phyloP scores from a whole-genome alignment of 2,113 vertebrate species.

The Chlamydotis undulata region DNA sequence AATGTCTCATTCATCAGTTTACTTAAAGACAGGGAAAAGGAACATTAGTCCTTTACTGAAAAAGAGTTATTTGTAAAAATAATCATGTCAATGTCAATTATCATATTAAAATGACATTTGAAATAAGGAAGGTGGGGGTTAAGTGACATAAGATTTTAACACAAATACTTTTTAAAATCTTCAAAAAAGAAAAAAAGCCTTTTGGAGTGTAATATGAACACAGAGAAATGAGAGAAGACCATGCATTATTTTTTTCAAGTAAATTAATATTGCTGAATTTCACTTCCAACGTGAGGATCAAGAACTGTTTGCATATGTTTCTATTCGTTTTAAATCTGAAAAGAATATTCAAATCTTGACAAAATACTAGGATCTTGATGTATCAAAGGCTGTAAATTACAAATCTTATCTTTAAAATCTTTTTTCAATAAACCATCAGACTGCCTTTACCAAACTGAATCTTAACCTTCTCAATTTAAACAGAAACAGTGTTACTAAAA shows the following conservation, averaged over 20 bases:
- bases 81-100: neutral
- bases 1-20: neutral
- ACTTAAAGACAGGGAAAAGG: neutral
- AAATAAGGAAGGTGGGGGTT: neutral
- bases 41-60: neutral
- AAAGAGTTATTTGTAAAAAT: neutral
- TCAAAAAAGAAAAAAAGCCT: neutral
- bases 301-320: neutral
- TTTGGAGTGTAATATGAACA: neutral
- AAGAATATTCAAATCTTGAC: neutral
- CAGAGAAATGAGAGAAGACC: neutral
- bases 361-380: neutral
- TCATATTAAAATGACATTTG: neutral
- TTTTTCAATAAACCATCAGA: neutral
- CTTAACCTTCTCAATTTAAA: neutral
- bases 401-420: neutral
- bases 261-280: neutral
- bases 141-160: neutral
- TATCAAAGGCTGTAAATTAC: neutral
- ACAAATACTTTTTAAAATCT: neutral
- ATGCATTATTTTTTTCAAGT: neutral
- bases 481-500: neutral
- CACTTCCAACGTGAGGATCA: neutral
- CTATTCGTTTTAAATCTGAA: neutral
- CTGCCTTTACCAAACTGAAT: neutral